These are phyloP conservation scores for Pygoscelis antarcticus DNA, from an alignment of 2,113 vertebrate genomes.

Conservation along the genomic window DNA sequence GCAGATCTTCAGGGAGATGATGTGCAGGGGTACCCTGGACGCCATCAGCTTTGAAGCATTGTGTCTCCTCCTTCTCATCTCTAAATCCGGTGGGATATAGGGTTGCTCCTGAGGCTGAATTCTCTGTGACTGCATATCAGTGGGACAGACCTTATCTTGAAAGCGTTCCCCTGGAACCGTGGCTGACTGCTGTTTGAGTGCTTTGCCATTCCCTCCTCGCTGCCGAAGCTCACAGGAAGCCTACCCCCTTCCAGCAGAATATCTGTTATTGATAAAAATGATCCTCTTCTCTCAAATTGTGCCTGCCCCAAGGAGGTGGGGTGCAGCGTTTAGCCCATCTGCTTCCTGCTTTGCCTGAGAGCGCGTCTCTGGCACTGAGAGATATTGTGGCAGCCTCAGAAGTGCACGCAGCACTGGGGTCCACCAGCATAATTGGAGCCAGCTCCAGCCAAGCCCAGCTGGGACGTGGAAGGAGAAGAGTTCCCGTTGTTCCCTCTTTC, in stretches of 20 bases:
- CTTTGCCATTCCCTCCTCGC: not conserved
- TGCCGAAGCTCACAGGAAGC: not conserved
- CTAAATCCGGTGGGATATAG: not conserved
- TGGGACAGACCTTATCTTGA: not conserved
- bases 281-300: not conserved
- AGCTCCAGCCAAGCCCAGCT: constrained; percentile 16
- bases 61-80: not conserved
- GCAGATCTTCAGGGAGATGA: not conserved
- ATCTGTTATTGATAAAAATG: not conserved
- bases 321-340: not conserved
- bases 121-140: not conserved
- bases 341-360: not conserved
- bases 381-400: not conserved
- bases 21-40: not conserved
- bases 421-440: constrained; percentile 20
- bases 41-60: not conserved
- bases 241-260: not conserved
- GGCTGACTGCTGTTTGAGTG: not conserved
- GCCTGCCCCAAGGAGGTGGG: not conserved
- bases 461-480: not conserved
- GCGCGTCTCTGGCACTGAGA: not conserved
- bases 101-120: not conserved
- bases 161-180: fast-evolving
- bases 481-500: not conserved
- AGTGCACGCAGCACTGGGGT: not conserved